Percentiles rank a stretch among this genome's conserved stretches.
phyloP scores from a whole-genome alignment of 2,113 vertebrate genomes.

The Pipra filicauda region DNA sequence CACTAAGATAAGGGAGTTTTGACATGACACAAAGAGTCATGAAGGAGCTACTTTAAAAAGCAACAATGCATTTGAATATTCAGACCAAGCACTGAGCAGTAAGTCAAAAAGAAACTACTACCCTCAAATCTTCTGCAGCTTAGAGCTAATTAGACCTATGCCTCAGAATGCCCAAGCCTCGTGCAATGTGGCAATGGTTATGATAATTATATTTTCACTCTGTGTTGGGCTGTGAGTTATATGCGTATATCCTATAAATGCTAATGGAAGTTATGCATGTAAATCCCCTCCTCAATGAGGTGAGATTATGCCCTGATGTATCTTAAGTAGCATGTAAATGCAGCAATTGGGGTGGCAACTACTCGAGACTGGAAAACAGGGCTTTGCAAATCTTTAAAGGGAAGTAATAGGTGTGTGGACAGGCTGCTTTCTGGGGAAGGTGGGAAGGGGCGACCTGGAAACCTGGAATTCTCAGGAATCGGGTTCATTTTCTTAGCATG shows the following conservation, averaged over 20 bases:
- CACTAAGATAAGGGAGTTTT: constrained; percentile 66
- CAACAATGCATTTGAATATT: constrained; percentile 74
- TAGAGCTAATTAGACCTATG: constrained; percentile 76
- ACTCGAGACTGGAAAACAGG: neutral
- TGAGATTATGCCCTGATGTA: constrained; percentile 48
- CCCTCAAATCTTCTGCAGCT: constrained; percentile 71
- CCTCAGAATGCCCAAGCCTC: constrained; percentile 59
- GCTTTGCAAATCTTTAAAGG: neutral
- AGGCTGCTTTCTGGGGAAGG: neutral
- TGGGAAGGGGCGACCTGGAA: neutral
- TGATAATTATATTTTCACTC: constrained; percentile 72
- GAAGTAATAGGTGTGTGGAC: neutral
- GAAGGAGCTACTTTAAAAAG: constrained; percentile 68
- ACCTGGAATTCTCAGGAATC: neutral
- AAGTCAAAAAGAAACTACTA: constrained; percentile 69
- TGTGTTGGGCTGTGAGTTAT: constrained; percentile 65
- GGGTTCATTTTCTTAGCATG: neutral
- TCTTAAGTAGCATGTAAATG: constrained; percentile 61
- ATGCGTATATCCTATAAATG: constrained; percentile 38
- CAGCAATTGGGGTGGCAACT: constrained; percentile 1
- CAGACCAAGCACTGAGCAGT: constrained; percentile 63
- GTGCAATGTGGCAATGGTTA: constrained; percentile 68
- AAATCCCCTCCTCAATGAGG: constrained; percentile 51
- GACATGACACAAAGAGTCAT: constrained; percentile 63
- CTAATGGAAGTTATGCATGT: constrained; percentile 54